Evolutionary conservation across 2,113 vertebrate genomes (phyloP), one percentile per base, ranked within the genome.

Genomic region (Coregonus clupeaformis): DNA sequence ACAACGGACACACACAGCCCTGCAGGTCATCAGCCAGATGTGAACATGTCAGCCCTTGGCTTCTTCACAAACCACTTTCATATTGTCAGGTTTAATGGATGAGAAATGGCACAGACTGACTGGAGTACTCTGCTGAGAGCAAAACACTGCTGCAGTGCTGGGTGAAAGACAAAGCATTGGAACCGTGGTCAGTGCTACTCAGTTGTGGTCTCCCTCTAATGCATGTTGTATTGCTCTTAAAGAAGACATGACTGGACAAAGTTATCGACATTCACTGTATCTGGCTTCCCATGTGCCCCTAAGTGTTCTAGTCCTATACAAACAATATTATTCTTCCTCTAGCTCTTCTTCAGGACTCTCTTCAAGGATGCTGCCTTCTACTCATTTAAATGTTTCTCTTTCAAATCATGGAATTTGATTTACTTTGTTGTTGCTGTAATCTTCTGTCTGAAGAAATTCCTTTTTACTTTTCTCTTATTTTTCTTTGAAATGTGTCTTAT

Each of bases 401-500:
- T 63, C 60, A 75, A 76, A 75, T 68, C 65, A 77, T 89, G 42
- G 72, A 87, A 79, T 91, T 91, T 87, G 85, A 86, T 87, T 84
- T 6, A 88, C 80, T 78, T 27, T 27, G 27, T 84, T 91, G 78
- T 90, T 85, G 85, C 85, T 87, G 87, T 90, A 86, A 80, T 89
- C 86, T 68, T 71, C 68, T 77, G 86, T 92, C 87, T 90, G 87
- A 84, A 88, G 42, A 77, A 85, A 82, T 80, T 77, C 84, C 74
- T 85, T 86, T 89, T 85, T 84, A 88, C 85, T 82, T 89, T 83
- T 90, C 87, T 88, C 86, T 90, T 87, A 29, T 76, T 89, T 80
- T 89, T 82, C 89, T 87, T 89, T 88, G 79, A 88, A 91, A 89
- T 87, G 87, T 88, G 87, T 89, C 83, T 84, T 84, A 92, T 92